Evolutionary conservation across 2,888 invertebrate genomes (phyloP).

Genomic region (Opisthograptis luteolata): DNA sequence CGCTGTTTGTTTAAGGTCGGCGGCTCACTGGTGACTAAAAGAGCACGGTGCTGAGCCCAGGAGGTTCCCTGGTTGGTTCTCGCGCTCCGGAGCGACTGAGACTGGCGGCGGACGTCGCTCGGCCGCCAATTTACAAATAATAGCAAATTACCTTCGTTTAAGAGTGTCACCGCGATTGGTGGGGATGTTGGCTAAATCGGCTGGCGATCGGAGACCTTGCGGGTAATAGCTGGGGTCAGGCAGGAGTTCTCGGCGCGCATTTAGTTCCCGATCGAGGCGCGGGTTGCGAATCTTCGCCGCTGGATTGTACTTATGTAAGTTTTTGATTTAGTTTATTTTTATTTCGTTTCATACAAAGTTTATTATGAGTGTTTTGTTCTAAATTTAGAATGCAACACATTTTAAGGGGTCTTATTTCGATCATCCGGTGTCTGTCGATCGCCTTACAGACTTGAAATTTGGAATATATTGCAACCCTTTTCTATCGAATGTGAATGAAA

Average conservation of each 20-base stretch:
- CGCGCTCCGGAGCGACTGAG: constrained; percentile 76
- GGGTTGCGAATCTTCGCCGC: constrained; percentile 60
- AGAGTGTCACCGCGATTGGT: constrained; percentile 82
- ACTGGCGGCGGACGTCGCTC: constrained; percentile 71
- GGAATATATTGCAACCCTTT: too few species aligned
- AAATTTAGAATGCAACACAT: too few species aligned
- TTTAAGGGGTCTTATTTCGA: too few species aligned
- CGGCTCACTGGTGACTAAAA: constrained; percentile 40
- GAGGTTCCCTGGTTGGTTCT: constrained; percentile 54
- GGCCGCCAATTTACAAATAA: constrained; percentile 83
- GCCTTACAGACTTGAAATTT: too few species aligned
- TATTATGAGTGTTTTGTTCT: too few species aligned
- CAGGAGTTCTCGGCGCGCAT: constrained; percentile 58
- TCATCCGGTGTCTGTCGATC: too few species aligned
- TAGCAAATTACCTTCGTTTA: constrained; percentile 84
- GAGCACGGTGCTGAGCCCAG: constrained; percentile 59
- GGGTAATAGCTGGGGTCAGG: constrained; percentile 73
- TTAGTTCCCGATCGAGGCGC: constrained; percentile 64
- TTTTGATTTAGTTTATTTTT: constrained; percentile 35
- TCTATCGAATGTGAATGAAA: too few species aligned
- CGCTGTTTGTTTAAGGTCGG: constrained; percentile 70
- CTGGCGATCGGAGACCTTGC: constrained; percentile 80
- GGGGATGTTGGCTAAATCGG: constrained; percentile 81
- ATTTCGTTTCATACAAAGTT: not conserved
- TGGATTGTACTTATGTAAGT: constrained; percentile 53